phyloP scores from a whole-genome alignment of 2,113 vertebrate species.

The Cynopterus brachyotis region DNA sequence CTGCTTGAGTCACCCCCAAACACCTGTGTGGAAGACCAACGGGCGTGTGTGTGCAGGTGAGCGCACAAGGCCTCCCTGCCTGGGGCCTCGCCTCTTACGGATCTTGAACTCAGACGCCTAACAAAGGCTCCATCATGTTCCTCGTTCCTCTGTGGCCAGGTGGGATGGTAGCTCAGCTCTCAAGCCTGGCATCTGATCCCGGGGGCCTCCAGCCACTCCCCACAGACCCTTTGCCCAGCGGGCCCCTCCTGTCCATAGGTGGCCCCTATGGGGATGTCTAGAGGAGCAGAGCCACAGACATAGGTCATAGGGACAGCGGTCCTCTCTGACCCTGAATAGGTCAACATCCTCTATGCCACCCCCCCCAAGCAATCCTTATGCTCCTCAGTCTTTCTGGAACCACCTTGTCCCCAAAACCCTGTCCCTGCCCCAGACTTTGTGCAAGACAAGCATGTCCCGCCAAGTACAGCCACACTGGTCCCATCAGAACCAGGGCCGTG shows the following conservation, averaged over 20 bases:
- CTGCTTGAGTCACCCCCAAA: neutral
- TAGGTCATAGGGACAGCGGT: too few relatives aligned
- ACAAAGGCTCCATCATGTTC: neutral
- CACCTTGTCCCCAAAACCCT: neutral
- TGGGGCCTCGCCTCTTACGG: neutral
- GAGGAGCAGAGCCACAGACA: neutral
- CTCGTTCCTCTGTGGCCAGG: neutral
- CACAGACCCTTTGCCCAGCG: neutral
- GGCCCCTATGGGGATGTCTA: too few relatives aligned
- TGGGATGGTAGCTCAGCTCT: neutral
- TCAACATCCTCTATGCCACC: neutral
- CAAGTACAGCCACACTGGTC: neutral
- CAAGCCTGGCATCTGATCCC: neutral
- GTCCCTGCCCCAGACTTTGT: neutral
- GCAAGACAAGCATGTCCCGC: neutral
- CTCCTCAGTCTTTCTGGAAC: neutral
- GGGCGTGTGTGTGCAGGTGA: rapidly evolving
- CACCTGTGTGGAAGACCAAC: rapidly evolving
- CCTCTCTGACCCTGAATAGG: neutral
- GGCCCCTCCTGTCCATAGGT: neutral
- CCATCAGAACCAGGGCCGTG: neutral
- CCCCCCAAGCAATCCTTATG: too few relatives aligned
- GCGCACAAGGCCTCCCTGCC: neutral
- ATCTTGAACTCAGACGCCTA: neutral
- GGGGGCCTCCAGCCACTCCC: neutral